These are phyloP conservation scores for Perizoma affinitatum DNA, from an alignment of 2,888 invertebrate genomes.

Conservation along the genomic window DNA sequence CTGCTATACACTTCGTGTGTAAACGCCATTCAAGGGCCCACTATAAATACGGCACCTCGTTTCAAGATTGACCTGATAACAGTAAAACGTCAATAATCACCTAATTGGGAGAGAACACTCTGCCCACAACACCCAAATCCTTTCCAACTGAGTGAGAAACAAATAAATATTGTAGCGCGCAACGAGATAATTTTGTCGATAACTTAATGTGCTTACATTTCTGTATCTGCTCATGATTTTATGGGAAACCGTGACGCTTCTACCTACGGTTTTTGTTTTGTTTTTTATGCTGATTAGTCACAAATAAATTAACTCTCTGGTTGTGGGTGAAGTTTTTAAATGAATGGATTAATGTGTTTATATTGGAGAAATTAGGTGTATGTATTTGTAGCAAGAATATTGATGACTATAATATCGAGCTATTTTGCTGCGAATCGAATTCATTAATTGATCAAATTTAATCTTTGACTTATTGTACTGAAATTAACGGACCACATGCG, in stretches of 20 bases:
- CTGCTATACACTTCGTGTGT: conserved; percentile 28
- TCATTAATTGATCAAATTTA: too few relatives aligned
- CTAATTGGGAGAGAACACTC: conserved; percentile 82
- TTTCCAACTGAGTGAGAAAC: conserved; percentile 70
- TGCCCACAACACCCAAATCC: conserved; percentile 66
- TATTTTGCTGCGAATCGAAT: too few relatives aligned
- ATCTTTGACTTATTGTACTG: too few relatives aligned
- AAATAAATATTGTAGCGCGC: conserved; percentile 83
- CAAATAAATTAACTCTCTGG: conserved; percentile 31
- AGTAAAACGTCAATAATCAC: conserved; percentile 84
- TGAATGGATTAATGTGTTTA: conserved; percentile 12
- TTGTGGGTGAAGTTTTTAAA: conserved; percentile 18
- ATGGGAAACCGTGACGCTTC: conserved; percentile 75
- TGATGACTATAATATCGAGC: background rate
- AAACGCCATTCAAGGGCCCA: conserved; percentile 39
- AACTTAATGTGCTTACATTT: conserved; percentile 84
- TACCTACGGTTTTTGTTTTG: conserved; percentile 39
- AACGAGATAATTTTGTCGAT: conserved; percentile 79
- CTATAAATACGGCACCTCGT: conserved; percentile 71
- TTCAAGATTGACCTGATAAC: conserved; percentile 77
- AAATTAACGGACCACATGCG: too few relatives aligned
- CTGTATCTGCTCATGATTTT: conserved; percentile 82
- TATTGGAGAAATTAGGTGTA: conserved; percentile 14
- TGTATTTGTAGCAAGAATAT: conserved; percentile 4
- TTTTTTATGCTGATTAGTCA: conserved; percentile 36